Conservation (phyloP, 2,797 vertebrate genomes). For the Rhynchonycteris naso region DNA sequence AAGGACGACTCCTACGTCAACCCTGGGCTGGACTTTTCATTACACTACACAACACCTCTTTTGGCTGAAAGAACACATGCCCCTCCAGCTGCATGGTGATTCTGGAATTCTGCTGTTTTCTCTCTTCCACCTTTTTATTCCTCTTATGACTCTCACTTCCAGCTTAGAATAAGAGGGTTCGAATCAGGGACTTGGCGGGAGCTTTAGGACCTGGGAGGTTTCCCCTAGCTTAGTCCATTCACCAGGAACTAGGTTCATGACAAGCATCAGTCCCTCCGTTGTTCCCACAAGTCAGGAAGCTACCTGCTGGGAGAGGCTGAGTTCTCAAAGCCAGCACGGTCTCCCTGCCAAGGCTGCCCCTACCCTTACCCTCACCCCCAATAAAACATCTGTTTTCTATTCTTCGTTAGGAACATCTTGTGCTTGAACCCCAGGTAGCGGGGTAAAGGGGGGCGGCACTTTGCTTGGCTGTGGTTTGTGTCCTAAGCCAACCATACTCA, state of each 20-base stretch:
- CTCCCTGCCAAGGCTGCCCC: conserved; percentile 8
- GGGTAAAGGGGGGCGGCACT: background rate
- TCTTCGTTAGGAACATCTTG: conserved; percentile 47
- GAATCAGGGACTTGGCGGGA: background rate
- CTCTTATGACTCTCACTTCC: background rate
- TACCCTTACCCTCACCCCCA: background rate
- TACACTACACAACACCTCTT: background rate
- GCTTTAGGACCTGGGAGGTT: background rate
- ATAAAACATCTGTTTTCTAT: conserved; percentile 55
- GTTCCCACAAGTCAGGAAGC: background rate
- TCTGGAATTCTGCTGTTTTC: background rate
- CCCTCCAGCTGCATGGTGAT: background rate
- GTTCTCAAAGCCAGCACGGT: rapidly evolving
- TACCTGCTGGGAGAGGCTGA: background rate
- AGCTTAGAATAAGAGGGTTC: background rate
- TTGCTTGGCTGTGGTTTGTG: background rate
- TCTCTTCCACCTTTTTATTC: background rate
- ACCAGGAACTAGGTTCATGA: background rate
- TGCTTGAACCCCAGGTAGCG: background rate
- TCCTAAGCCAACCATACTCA: background rate
- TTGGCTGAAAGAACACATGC: background rate
- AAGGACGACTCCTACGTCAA: too few species aligned
- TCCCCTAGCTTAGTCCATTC: background rate
- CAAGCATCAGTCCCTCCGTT: background rate
- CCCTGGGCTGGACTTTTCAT: rapidly evolving